These are phyloP conservation scores for Pristionchus maxplancki DNA, from an alignment of 2,888 invertebrate genomes.

Conservation along the genomic window DNA sequence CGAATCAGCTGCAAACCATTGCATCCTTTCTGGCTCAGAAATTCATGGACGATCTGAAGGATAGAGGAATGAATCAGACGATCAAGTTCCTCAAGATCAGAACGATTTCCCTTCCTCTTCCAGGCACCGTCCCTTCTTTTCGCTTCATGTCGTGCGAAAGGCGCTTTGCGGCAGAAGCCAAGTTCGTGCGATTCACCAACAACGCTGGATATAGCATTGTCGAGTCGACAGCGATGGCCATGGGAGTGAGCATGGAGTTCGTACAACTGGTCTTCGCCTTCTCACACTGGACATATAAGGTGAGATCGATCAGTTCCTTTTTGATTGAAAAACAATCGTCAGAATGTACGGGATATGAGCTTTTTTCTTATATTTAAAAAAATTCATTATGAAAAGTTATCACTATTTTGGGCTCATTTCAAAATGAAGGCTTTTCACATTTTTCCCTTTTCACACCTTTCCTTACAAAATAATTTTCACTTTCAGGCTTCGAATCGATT, in stretches of 20 bases:
- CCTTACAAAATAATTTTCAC: no score
- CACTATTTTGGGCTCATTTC: no score
- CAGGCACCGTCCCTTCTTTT: neutral
- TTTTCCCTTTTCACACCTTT: neutral
- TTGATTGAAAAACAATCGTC: no score
- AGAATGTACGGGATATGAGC: neutral
- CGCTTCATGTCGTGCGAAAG: constrained; percentile 46
- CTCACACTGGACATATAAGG: constrained; percentile 48
- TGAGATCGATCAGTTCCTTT: neutral
- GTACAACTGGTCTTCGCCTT: constrained; percentile 36
- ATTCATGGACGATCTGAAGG: neutral
- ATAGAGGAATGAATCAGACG: neutral
- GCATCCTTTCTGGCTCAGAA: neutral
- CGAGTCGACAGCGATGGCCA: neutral
- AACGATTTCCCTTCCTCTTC: neutral
- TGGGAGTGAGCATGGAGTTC: constrained; percentile 37
- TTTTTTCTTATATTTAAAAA: no score
- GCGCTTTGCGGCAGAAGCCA: neutral
- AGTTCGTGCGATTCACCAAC: constrained; percentile 50
- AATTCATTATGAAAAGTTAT: no score
- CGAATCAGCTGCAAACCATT: constrained; percentile 40
- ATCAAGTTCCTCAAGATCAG: constrained; percentile 29
- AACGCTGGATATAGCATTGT: constrained; percentile 11
- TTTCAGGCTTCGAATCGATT: constrained; percentile 25
- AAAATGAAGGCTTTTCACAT: neutral